Evolutionary conservation across 2,113 vertebrate species (phyloP), one percentile per base, ranked within the genome.

Genomic region (Bujurquina vittata): DNA sequence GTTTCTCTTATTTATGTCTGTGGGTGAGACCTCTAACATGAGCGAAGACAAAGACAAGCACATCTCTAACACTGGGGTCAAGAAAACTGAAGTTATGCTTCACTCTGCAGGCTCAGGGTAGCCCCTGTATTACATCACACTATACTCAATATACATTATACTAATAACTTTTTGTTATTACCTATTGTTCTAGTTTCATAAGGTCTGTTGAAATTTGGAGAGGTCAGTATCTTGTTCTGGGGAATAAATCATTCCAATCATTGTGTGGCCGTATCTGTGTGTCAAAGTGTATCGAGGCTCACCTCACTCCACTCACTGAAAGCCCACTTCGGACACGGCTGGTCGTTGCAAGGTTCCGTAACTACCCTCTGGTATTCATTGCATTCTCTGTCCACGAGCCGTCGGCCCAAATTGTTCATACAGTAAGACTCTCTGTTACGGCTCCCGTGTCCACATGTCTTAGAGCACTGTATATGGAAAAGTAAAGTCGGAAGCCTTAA

Each of bases 261-360:
- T 49, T 60, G 60, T 58, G 58, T 18, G 2, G 43, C 12, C 22
- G 23, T 40, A 4, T 73, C 14, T 78, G 69, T 7, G 11, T 29
- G 52, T n/a, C 17, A 52, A 29, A 46, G 69, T 65, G 37, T 49
- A 49, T 77, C 4, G 15, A 59, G 22, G 29, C 89, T 93, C 96
- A 99, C 98, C 97, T 99, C 97, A 0, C 96, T 98, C 98, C 98
- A 99, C 78, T 97, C 97, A 89, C 96, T 96, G 87, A 95, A 79
- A 0, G 88, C 95, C 98, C 98, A 99, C 52, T 90, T 93, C 6
- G 98, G 98, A 92, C 98, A 99, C 7, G 94, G 92, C 86, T 97
- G 95, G 35, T 97, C 96, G 52, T 96, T 96, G 91, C 98, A 99
- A 46, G 60, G 91, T 89, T 98, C 95, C 0, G 91, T 93, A 20